phyloP scores from a whole-genome alignment of 2,888 invertebrate species.

The Cepaea hortensis region DNA sequence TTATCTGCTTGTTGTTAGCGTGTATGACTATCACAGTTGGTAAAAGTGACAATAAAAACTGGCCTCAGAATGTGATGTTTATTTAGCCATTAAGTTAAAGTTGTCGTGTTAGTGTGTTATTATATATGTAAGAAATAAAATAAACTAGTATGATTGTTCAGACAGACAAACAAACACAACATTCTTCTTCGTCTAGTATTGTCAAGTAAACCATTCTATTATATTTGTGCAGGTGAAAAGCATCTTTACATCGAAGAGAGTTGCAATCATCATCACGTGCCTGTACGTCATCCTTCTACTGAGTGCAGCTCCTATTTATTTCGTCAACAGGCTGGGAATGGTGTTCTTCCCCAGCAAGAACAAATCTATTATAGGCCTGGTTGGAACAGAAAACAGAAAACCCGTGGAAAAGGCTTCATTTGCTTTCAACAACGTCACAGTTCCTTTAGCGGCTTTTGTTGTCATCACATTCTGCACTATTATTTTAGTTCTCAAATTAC shows the following conservation, averaged over 20 bases:
- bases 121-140: too few relatives aligned
- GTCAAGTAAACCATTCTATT: too few relatives aligned
- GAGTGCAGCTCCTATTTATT: conserved; percentile 10
- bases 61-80: too few relatives aligned
- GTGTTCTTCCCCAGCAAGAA: conserved; percentile 1
- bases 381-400: background rate
- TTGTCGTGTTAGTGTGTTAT: too few relatives aligned
- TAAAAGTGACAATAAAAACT: too few relatives aligned
- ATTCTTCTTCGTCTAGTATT: too few relatives aligned
- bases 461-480: background rate
- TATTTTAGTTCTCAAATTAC: background rate
- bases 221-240: conserved; percentile 1
- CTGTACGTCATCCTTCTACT: background rate
- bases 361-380: conserved; percentile 1
- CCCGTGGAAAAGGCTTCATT: background rate
- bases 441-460: conserved; percentile 11
- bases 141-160: too few relatives aligned
- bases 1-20: too few relatives aligned
- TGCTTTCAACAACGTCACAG: conserved; percentile 3
- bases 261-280: conserved; percentile 14
- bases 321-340: conserved; percentile 17
- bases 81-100: too few relatives aligned
- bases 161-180: too few relatives aligned
- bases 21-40: too few relatives aligned
- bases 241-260: conserved; percentile 15